Base-by-base conservation (phyloP, 2,113 vertebrate species). In the Macroglossus sobrinus region DNA sequence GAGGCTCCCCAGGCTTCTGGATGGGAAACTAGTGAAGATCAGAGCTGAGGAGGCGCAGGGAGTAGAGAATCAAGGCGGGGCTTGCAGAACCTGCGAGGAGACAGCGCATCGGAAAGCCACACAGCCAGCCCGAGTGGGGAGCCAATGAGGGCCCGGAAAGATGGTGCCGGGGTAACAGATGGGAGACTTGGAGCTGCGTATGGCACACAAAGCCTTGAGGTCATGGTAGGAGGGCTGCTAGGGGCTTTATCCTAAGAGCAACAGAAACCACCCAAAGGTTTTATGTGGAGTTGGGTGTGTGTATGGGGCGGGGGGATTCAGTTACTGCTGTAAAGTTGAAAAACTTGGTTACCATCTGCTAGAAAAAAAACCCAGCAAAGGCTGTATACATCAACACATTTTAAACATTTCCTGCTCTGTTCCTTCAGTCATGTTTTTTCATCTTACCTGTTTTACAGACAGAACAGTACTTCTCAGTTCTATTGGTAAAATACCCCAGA, bases 381-480 rank as follows among this genome's bases (percentile, higher is more conserved):
- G 47, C 33, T 72, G 5, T 33, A 69, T 3, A 40, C n/a, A n/a
- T 33, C 47, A 72, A 30, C 55, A 68, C 64, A n/a, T 13, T 16
- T 16, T 28, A 94, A 81, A 59, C 12, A 19, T 92, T 43, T 86
- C 64, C n/a, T 63, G 14, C 19, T n/a, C 21, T 95, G 21, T 47
- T 50, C 2, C 7, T 33, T 71, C 16, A 18, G n/a, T 66, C 59
- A 43, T 57, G 22, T 16, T 35, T 64, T 82, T 92, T 64, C 50
- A 1, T 68, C 11, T 71, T 28, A 16, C 11, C 63, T 96, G 22
- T 92, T 88, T 71, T 72, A 57, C n/a, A 53, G 33, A 78, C 4
- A 71, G 45, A 35, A 55, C 24, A 75, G 71, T 19, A 35, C 71
- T 47, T 86, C 75, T 90, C 50, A 69, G 33, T 26, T 10, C n/a